Evolutionary conservation across 2,888 invertebrate genomes (phyloP), one percentile per base, ranked within the genome.

Genomic region (Meteorus colon): DNA sequence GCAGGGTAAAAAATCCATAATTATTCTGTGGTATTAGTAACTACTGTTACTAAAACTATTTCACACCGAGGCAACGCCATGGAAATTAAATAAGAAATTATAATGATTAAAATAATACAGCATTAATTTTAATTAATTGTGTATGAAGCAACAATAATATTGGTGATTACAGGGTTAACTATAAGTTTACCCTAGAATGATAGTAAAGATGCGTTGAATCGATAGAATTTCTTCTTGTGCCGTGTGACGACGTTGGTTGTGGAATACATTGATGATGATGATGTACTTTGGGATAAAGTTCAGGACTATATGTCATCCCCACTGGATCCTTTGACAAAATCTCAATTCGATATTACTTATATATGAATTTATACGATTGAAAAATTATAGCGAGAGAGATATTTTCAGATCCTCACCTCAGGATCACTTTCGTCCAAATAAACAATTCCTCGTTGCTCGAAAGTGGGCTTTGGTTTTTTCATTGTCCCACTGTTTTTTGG

Each of bases 161-260:
- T 72, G 70, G 48, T 45, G 59, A 75, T 74, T 79, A 68, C 74
- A 71, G 74, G 60, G 60, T 55, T 51, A 29, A 71, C 34, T 76
- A 55, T 41, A 10, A 67, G 76, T 85, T 87, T 89, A 89, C 89
- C 89, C 88, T 89, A 81, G 86, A 88, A 84, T 86, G 86, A 76
- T 87, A 88, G 85, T 87, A 87, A 77, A 83, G 86, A 69, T 87
- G 86, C 27, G 86, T 80, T 34, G 89, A 88, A 59, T 87, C 85
- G 77, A 87, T 79, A 29, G 88, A 89, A 79, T 87, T 88, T 79
- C 87, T 81, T 78, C 88, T 78, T 3, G 84, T 86, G 68, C 84
- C 83, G 74, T 86, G 75, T 45, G 78, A 79, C 10, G 81, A 79
- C 10, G 51, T 77, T 62, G 79, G 63, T 37, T 78, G 78, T 79